Conservation (phyloP, 2,888 invertebrate species). For the Yponomeuta sedellus region DNA sequence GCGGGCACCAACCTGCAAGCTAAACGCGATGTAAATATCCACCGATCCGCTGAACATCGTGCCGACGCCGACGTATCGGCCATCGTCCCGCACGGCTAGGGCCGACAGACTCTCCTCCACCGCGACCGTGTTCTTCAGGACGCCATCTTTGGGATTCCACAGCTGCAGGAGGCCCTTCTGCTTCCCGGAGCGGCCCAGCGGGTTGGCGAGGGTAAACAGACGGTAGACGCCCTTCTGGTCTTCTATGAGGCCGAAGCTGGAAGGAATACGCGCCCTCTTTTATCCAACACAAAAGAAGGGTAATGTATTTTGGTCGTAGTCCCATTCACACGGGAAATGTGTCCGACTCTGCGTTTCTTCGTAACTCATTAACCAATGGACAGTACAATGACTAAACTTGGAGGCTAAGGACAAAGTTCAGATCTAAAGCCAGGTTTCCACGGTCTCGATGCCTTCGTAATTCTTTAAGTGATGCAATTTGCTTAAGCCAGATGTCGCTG, state of each 20-base stretch:
- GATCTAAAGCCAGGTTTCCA: no score
- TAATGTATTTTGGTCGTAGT: neutral
- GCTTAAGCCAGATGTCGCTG: no score
- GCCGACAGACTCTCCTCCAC: conserved; percentile 88
- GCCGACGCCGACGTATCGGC: conserved; percentile 93
- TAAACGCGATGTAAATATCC: conserved; percentile 92
- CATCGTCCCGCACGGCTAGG: conserved; percentile 92
- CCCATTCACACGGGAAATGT: no score
- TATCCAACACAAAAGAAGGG: no score
- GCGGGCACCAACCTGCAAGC: conserved; percentile 81
- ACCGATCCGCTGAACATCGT: conserved; percentile 96
- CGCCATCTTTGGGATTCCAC: conserved; percentile 78
- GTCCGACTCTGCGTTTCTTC: no score
- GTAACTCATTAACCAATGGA: no score
- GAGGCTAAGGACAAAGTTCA: no score
- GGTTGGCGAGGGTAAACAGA: conserved; percentile 89
- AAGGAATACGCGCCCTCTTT: conserved; percentile 19
- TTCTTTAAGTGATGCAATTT: no score
- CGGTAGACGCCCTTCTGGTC: conserved; percentile 79
- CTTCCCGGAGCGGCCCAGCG: conserved; percentile 82
- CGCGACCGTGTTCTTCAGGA: conserved; percentile 72
- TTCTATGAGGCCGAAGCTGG: conserved; percentile 83
- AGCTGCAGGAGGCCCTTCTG: conserved; percentile 85
- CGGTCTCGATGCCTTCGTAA: no score
- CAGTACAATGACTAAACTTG: no score